Evolutionary conservation across 2,888 invertebrate species (phyloP), one percentile per base, ranked within the genome.

Genomic region (Hypercompe scribonia): DNA sequence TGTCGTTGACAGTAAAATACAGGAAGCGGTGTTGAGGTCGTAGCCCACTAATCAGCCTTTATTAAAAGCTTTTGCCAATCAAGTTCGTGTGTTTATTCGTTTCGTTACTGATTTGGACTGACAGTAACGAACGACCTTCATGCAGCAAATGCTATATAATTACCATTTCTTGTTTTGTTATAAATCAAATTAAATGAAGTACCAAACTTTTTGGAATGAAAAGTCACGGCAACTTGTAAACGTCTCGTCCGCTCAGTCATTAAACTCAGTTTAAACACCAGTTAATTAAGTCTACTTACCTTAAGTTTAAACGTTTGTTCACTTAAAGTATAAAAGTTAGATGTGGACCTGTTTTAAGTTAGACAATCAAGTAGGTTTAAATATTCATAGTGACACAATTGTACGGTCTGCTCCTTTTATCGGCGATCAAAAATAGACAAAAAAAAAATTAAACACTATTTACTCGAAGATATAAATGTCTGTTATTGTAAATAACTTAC

Each of bases 261-360:
- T 86, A 85, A 84, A 82, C 81, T 72, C 76, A 73, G 81, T 84
- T 84, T 82, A 85, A 88, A 84, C 81, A 79, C 79, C 77, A 82
- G 84, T 84, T 85, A 88, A 87, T 88, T 87, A 85, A 83, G 82
- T 78, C 74, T 84, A 84, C 80, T 84, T 83, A 78, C 78, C 86
- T 83, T 78, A 77, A 81, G 80, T 82, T 82, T 70, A 82, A 70
- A 66, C 68, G 73, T 84, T 87, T 85, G 81, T 80, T 78, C 74
- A 74, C 69, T 77, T 54, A 71, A 79, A 75, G 79, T 79, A 72
- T 81, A 75, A 78, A 78, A 76, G 79, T 81, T 78, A 70, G 65
- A 77, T 74, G 71, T 73, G 67, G 74, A 81, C 21, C 64, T 71
- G 50, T 36, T 28, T 74, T 70, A 54, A 21, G 13, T 65, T 65